These are phyloP conservation scores for Harpagoxenus sublaevis DNA, from an alignment of 2,888 invertebrate species.

Conservation along the genomic window DNA sequence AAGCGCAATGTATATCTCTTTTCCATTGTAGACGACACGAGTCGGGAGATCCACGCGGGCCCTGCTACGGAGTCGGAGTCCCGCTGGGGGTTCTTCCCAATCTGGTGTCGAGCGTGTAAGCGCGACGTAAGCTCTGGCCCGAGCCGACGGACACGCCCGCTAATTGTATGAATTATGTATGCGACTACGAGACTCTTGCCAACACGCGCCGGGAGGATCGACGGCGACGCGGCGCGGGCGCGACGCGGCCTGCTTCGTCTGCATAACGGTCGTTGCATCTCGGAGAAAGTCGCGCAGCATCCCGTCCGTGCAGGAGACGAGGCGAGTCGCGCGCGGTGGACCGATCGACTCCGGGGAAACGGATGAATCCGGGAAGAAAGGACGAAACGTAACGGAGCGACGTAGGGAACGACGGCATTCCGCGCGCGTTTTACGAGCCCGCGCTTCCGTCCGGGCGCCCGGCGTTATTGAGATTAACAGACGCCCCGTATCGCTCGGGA, in stretches of 20 bases:
- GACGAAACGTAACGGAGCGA: slow-evolving; percentile 57
- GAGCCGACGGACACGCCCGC: slow-evolving; percentile 73
- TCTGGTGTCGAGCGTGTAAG: slow-evolving; percentile 43
- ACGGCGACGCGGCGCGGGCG: neutral
- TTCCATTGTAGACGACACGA: neutral
- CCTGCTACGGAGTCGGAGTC: neutral
- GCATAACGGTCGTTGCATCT: slow-evolving; percentile 31
- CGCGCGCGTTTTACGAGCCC: slow-evolving; percentile 79
- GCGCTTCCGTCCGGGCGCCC: slow-evolving; percentile 81
- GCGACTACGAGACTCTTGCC: slow-evolving; percentile 73
- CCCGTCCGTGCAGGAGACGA: slow-evolving; percentile 19
- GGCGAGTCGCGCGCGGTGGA: slow-evolving; percentile 35
- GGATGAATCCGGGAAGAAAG: slow-evolving; percentile 68
- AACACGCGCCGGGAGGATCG: slow-evolving; percentile 52
- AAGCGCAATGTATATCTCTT: neutral
- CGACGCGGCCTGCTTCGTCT: slow-evolving; percentile 18
- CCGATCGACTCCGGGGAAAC: slow-evolving; percentile 67
- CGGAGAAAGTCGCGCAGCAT: slow-evolving; percentile 23
- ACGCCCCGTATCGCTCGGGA: slow-evolving; percentile 72
- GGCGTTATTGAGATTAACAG: slow-evolving; percentile 85
- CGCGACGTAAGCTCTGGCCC: slow-evolving; percentile 55
- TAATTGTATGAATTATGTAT: slow-evolving; percentile 84
- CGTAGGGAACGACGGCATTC: slow-evolving; percentile 68
- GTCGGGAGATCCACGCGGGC: neutral
- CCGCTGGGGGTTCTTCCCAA: slow-evolving; percentile 43